A percentile compares a stretch with the other conserved stretches of the same genome.
Evolutionary conservation across 2,797 vertebrate species (phyloP).

Genomic region (Liasis olivaceus): DNA sequence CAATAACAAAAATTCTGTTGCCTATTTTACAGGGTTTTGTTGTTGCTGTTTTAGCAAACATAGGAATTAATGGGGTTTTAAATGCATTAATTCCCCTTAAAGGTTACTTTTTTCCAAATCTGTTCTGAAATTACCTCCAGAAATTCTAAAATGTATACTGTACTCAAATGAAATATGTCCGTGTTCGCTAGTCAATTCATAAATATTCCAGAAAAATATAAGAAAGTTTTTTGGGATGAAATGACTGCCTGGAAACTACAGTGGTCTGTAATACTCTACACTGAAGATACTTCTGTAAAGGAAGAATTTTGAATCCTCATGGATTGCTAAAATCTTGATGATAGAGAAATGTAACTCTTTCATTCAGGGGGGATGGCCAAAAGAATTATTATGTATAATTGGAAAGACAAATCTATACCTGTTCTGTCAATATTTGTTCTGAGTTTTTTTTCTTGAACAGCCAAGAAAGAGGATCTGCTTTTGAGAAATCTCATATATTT

Average conservation of each 20-base stretch:
- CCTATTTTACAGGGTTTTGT: no score
- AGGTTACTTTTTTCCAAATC: not conserved
- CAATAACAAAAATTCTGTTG: no score
- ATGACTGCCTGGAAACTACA: conserved; percentile 1
- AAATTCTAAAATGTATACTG: not conserved
- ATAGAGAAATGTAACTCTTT: not conserved
- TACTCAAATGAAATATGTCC: conserved; percentile 9
- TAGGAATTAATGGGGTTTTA: not conserved
- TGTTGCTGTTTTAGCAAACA: not conserved
- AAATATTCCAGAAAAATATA: not conserved
- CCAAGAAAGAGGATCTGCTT: no score
- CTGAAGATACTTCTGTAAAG: conserved; percentile 5
- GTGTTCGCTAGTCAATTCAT: not conserved
- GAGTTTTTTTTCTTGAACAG: no score
- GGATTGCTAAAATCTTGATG: not conserved
- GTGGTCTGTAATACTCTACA: not conserved
- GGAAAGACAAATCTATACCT: no score
- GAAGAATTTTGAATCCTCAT: not conserved
- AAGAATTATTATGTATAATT: no score
- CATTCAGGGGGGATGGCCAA: no score
- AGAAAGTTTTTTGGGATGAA: not conserved
- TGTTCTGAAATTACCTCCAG: conserved; percentile 17
- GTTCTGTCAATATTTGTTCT: no score
- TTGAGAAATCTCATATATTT: no score
- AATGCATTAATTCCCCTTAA: not conserved